Evolutionary conservation across 2,113 vertebrate genomes (phyloP).

Genomic region (Emydocephalus ijimae): DNA sequence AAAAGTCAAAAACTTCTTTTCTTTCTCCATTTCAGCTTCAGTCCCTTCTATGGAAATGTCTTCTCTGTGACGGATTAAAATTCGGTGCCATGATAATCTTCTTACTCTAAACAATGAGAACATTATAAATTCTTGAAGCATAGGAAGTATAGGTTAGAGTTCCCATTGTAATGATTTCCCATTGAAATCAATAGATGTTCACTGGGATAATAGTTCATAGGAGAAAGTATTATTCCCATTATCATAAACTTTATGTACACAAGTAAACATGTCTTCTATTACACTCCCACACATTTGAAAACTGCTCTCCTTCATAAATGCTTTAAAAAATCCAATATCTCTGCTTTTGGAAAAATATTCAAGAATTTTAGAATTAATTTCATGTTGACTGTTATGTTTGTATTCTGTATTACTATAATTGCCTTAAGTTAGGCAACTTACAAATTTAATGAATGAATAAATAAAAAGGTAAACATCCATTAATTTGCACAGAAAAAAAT

Average conservation of each 20-base stretch:
- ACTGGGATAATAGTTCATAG: background rate
- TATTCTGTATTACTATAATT: background rate
- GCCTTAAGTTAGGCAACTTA: background rate
- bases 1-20: constrained; percentile 80
- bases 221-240: background rate
- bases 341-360: background rate
- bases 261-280: background rate
- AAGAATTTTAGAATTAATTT: background rate
- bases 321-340: background rate
- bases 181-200: constrained; percentile 3
- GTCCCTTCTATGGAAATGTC: constrained; percentile 76
- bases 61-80: constrained; percentile 93
- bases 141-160: background rate
- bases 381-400: background rate
- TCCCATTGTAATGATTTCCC: background rate
- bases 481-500: background rate
- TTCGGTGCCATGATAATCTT: constrained; percentile 93
- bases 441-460: background rate
- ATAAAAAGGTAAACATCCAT: background rate
- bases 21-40: constrained; percentile 54
- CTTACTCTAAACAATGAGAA: constrained; percentile 74
- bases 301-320: background rate
- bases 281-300: background rate
- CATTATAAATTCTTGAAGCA: constrained; percentile 32
- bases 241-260: background rate